Evolutionary conservation across 2,888 invertebrate species (phyloP).

Genomic region (Cryptocephalus moraei): DNA sequence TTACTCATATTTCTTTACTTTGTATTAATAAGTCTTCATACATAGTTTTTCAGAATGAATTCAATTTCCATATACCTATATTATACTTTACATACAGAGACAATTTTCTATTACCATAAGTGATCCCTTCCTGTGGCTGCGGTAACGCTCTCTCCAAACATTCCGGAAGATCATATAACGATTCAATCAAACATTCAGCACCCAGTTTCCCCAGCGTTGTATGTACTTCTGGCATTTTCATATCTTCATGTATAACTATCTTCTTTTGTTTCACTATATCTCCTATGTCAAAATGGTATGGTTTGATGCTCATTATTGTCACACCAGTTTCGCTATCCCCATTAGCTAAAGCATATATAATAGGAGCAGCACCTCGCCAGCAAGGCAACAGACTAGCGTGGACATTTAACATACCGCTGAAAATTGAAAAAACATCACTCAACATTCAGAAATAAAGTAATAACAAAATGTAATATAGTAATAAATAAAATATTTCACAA

Average conservation of each 20-base stretch:
- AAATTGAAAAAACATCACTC: slow-evolving; percentile 20
- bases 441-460: slow-evolving; percentile 1
- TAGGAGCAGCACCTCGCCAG: slow-evolving; percentile 91
- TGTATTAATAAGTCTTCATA: too few relatives aligned
- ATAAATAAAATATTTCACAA: too few relatives aligned
- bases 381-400: slow-evolving; percentile 86
- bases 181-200: slow-evolving; percentile 53
- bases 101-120: slow-evolving; percentile 51
- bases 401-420: slow-evolving; percentile 84
- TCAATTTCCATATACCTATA: neutral
- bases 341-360: slow-evolving; percentile 73
- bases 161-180: slow-evolving; percentile 48
- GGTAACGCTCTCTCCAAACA: slow-evolving; percentile 47
- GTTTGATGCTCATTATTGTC: slow-evolving; percentile 77
- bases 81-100: too few relatives aligned
- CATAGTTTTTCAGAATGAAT: too few relatives aligned
- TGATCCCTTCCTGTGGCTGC: slow-evolving; percentile 52
- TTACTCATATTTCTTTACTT: too few relatives aligned
- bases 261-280: slow-evolving; percentile 52
- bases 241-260: slow-evolving; percentile 45
- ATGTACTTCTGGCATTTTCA: slow-evolving; percentile 56
- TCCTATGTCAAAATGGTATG: slow-evolving; percentile 74
- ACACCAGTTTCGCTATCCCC: slow-evolving; percentile 76
- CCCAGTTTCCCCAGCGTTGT: slow-evolving; percentile 56
- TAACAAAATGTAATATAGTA: too few relatives aligned